Evolutionary conservation across 2,113 vertebrate genomes (phyloP).

Genomic region (Malurus alboscapulatus): DNA sequence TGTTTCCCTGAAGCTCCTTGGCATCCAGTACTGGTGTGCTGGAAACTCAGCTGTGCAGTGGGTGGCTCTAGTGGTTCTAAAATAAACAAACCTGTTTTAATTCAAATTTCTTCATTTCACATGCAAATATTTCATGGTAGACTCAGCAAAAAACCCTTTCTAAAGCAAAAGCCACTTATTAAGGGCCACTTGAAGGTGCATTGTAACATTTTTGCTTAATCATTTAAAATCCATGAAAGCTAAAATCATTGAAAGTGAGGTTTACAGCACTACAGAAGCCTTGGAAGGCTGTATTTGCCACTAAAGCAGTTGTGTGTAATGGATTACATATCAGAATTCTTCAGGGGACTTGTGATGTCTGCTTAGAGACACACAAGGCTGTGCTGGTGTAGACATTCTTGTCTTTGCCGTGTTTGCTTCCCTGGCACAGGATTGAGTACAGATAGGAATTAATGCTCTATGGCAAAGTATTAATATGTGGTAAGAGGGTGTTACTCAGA

Average conservation of each 20-base stretch:
- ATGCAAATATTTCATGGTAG: constrained; percentile 20
- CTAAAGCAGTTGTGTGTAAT: neutral
- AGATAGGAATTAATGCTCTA: neutral
- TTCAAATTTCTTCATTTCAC: constrained; percentile 38
- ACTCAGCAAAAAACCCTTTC: constrained; percentile 1
- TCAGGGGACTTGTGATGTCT: neutral
- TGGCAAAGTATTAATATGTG: neutral
- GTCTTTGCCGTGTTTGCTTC: neutral
- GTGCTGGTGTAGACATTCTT: neutral
- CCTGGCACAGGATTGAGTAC: neutral
- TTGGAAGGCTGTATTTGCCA: neutral
- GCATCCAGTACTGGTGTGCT: constrained; percentile 5
- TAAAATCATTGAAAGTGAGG: neutral
- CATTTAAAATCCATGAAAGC: neutral
- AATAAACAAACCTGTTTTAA: constrained; percentile 43
- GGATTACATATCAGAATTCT: neutral
- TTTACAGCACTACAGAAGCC: neutral
- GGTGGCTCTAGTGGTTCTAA: constrained; percentile 16
- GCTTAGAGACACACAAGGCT: neutral
- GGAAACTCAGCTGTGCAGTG: neutral
- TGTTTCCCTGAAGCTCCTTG: constrained; percentile 36
- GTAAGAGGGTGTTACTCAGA: neutral
- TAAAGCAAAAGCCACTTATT: constrained; percentile 9
- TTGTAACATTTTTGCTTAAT: neutral
- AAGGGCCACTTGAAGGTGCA: neutral